phyloP scores from a whole-genome alignment of 2,113 vertebrate genomes.

The Leptocoma aspasia region DNA sequence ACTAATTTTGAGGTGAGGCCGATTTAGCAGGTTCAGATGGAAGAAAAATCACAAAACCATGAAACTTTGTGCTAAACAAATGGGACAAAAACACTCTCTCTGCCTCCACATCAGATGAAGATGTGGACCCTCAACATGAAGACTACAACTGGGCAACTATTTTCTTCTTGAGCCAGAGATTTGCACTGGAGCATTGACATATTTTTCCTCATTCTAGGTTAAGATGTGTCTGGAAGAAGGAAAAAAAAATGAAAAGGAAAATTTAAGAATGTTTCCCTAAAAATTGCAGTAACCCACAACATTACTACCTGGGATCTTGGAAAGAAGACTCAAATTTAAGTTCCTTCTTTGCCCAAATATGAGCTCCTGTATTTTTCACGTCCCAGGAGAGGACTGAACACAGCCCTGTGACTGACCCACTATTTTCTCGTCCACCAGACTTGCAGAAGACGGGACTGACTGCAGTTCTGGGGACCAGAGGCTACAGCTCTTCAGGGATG shows the following conservation, averaged over 20 bases:
- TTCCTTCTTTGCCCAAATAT: background rate
- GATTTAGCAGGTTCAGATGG: background rate
- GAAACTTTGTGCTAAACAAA: background rate
- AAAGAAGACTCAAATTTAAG: background rate
- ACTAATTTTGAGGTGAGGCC: background rate
- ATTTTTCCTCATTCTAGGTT: background rate
- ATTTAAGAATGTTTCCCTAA: background rate
- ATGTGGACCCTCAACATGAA: background rate
- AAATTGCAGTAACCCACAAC: background rate
- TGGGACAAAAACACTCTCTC: background rate
- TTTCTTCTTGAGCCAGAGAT: background rate
- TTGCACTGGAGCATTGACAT: background rate
- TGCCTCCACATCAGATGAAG: accelerated
- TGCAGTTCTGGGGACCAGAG: background rate
- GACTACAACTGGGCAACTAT: background rate
- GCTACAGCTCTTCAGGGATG: background rate
- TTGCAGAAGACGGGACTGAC: background rate
- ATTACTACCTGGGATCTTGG: background rate
- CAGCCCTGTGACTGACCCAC: background rate
- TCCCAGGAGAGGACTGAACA: background rate
- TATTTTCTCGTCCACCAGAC: background rate
- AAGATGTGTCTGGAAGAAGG: background rate
- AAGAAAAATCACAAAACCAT: background rate
- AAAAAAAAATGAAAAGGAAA: background rate
- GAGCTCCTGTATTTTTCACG: background rate